Evolutionary conservation across 2,888 invertebrate species (phyloP).

Genomic region (Plebejus melissa): DNA sequence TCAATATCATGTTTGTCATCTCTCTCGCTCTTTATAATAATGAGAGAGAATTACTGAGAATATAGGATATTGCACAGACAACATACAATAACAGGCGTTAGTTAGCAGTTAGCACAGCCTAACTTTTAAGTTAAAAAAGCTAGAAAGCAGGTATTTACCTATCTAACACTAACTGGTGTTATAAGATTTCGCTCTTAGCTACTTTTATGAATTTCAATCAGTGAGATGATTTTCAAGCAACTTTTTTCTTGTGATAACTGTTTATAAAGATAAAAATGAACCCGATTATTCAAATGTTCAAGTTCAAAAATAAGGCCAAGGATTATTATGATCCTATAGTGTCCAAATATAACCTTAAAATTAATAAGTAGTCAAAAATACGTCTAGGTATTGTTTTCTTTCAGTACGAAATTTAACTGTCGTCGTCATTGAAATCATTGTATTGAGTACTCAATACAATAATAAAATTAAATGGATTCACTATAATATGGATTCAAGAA

Average conservation of each 20-base stretch:
- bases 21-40: background rate
- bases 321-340: background rate
- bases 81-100: background rate
- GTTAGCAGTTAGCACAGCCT: background rate
- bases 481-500: background rate
- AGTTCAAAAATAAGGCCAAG: background rate
- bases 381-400: background rate
- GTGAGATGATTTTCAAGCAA: background rate
- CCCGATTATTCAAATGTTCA: background rate
- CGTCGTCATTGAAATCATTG: background rate
- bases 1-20: background rate
- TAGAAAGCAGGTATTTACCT: background rate
- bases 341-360: background rate
- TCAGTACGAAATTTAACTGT: background rate
- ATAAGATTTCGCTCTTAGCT: background rate
- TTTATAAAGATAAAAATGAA: too few relatives aligned
- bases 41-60: too few relatives aligned
- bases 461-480: background rate
- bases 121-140: background rate
- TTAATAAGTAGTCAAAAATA: background rate
- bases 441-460: background rate
- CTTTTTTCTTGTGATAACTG: background rate
- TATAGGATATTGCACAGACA: background rate
- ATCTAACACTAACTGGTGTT: constrained; percentile 4
- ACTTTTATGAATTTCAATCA: too few relatives aligned